These are phyloP conservation scores for Scomber japonicus DNA, from an alignment of 2,113 vertebrate genomes.

Conservation along the genomic window DNA sequence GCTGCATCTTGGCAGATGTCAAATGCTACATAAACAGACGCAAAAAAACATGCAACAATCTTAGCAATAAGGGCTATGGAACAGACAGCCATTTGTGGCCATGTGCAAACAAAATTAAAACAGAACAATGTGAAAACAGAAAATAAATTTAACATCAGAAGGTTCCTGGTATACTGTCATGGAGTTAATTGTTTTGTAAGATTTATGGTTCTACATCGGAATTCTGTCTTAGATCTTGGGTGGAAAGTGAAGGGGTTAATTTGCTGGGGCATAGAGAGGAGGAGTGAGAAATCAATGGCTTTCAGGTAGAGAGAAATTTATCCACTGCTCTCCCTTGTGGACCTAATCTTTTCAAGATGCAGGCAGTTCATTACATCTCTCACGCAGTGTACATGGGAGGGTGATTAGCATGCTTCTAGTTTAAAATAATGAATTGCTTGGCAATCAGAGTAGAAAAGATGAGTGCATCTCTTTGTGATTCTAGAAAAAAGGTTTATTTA, in stretches of 20 bases:
- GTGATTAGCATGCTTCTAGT: constrained; percentile 44
- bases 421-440: constrained; percentile 62
- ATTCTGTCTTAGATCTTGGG: background rate
- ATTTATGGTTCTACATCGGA: background rate
- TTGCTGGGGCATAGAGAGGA: constrained; percentile 18
- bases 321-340: constrained; percentile 41
- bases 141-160: background rate
- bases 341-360: constrained; percentile 59
- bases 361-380: constrained; percentile 51
- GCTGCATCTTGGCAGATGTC: too few species aligned
- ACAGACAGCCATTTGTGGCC: too few species aligned
- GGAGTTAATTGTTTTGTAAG: background rate
- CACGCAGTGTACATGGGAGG: constrained; percentile 26
- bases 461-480: constrained; percentile 30
- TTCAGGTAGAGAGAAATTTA: constrained; percentile 49
- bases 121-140: background rate
- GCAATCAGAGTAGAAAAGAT: constrained; percentile 43
- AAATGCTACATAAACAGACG: too few species aligned
- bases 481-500: constrained; percentile 4
- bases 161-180: background rate
- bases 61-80: too few species aligned
- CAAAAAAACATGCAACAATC: too few species aligned
- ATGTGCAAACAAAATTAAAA: too few species aligned
- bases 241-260: constrained; percentile 50
- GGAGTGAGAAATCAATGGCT: constrained; percentile 53